phyloP scores from a whole-genome alignment of 2,797 vertebrate genomes.

The Nyctibius grandis region DNA sequence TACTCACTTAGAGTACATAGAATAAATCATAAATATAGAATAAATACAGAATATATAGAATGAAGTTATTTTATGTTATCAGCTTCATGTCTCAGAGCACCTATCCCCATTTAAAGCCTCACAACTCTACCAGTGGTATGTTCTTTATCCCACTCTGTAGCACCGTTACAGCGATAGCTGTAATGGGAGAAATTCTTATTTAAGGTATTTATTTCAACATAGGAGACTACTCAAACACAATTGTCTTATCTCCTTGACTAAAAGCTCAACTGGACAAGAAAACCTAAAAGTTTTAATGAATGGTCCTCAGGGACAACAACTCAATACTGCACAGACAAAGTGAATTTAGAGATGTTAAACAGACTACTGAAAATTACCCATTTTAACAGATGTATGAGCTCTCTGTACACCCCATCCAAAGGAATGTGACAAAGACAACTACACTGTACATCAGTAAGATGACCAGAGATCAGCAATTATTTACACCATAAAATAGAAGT shows the following conservation, averaged over 20 bases:
- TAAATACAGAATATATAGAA: not conserved
- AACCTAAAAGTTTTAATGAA: not conserved
- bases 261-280: not conserved
- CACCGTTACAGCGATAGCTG: not conserved
- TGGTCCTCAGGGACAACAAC: not conserved
- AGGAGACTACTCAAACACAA: not conserved
- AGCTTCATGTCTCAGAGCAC: not conserved
- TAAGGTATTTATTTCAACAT: not conserved
- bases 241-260: not conserved
- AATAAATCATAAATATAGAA: not conserved
- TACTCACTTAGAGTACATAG: not conserved
- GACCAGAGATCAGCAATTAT: not conserved
- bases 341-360: not conserved
- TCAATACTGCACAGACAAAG: not conserved
- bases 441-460: not conserved
- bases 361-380: accelerated
- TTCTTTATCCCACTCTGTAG: not conserved
- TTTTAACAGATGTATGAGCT: not conserved
- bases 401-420: not conserved
- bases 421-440: not conserved
- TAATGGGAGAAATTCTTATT: not conserved
- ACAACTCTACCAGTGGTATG: accelerated
- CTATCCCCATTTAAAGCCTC: not conserved
- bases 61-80: not conserved
- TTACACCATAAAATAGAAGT: not conserved